Base-by-base conservation (phyloP, 1,140 invertebrate species). In the Sitophilus oryzae region DNA sequence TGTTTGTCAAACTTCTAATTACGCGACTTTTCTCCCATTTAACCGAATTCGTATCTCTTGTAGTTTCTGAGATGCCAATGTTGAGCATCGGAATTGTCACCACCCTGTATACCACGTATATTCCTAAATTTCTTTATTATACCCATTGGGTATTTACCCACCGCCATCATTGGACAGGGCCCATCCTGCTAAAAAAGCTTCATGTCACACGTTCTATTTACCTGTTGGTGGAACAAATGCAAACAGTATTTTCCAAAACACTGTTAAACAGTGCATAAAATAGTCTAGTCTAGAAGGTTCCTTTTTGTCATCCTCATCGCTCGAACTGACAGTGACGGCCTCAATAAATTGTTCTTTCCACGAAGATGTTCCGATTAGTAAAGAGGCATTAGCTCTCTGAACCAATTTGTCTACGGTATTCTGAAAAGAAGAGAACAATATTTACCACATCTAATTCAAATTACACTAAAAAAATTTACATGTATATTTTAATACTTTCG, bases 261-360 rank as follows among this genome's bases (percentile, higher is more conserved):
- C 78, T 8, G 95, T 96, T 37, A 98, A 73, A 66, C 92, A 89
- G 74, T 99, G 96, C 80, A 98, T 87, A 36, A 98, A 80, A 74
- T 99, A 99, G 74, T 98, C 95, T 20, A 82, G 78, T 65, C 86
- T 88, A 1, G 89, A 89, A 14, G 92, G 91, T 23, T 82, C 73
- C 34, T 81, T 76, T 59, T 83, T 82, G 11, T 82, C 84, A n/a
- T 81, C 81, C 25, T 73, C 71, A 35, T 69, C 69, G 42, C 94
- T 94, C 69, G 92, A 82, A 66, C 85, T 93, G 16, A 98, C 93
- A 2, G 92, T 95, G 50, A 98, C 75, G 8, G 95, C 96, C 74
- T 97, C 95, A 61, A 91, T 79, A 71, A 99, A 98, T 75, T 99
- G 96, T 72, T 99, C 96, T 73, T 89, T 93, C 96, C 96, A 99